A percentile compares a stretch with the other conserved stretches of the same genome.
Conservation (phyloP, 2,888 invertebrate genomes). For the Scelioninae gen. 2 region DNA sequence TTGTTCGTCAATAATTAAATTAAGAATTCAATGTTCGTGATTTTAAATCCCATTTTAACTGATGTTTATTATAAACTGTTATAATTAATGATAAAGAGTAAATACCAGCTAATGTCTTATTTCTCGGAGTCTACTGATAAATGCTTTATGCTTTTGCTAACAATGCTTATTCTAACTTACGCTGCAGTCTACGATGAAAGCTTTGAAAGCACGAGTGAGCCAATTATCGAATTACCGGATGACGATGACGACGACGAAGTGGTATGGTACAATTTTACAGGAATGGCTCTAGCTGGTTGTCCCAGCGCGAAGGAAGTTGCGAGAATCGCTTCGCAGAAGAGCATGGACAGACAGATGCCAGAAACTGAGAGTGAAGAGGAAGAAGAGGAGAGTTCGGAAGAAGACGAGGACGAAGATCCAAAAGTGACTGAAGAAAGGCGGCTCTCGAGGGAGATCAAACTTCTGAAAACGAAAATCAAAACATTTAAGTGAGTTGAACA, state of each 20-base stretch:
- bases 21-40: too few relatives aligned
- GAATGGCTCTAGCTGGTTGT: conserved; percentile 74
- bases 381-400: conserved; percentile 77
- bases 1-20: neutral
- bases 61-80: too few relatives aligned
- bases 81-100: too few relatives aligned
- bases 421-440: conserved; percentile 79
- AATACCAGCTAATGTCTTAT: too few relatives aligned
- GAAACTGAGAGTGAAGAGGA: conserved; percentile 76
- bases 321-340: conserved; percentile 73
- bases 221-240: conserved; percentile 69
- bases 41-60: too few relatives aligned
- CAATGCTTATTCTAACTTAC: conserved; percentile 40
- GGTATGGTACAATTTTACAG: conserved; percentile 73
- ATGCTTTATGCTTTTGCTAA: conserved; percentile 38
- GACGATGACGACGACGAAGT: conserved; percentile 67
- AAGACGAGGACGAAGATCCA: conserved; percentile 81
- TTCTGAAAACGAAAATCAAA: conserved; percentile 77
- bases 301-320: conserved; percentile 74
- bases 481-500: conserved; percentile 72
- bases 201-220: conserved; percentile 61
- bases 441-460: conserved; percentile 83
- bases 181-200: conserved; percentile 60
- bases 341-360: conserved; percentile 69
- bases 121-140: too few relatives aligned